Percentiles rank a stretch among this genome's conserved stretches.
Evolutionary conservation across 2,888 invertebrate genomes (phyloP).

Genomic region (Drosophila putrida): DNA sequence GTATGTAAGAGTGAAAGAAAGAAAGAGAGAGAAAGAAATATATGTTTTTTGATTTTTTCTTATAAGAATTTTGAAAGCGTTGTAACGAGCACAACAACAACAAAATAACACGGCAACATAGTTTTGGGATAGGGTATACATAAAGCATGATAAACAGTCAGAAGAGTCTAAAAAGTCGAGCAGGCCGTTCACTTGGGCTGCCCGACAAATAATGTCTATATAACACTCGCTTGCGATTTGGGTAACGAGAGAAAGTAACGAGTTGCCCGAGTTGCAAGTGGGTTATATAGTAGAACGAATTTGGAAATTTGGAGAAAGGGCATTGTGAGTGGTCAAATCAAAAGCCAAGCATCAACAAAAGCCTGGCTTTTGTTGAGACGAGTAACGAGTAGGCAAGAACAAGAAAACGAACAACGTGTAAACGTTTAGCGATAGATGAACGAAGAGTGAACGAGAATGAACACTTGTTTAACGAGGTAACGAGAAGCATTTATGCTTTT

Average conservation of each 20-base stretch:
- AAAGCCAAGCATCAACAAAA: background rate
- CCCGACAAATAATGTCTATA: background rate
- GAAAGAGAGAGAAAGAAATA: constrained; percentile 39
- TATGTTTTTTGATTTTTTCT: constrained; percentile 6
- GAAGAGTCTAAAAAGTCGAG: constrained; percentile 1
- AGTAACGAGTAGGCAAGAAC: constrained; percentile 20
- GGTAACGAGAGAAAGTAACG: constrained; percentile 1
- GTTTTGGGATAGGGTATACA: constrained; percentile 6
- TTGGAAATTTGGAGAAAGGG: constrained; percentile 12
- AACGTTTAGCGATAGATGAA: constrained; percentile 16
- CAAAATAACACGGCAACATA: constrained; percentile 27
- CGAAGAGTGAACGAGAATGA: constrained; percentile 9
- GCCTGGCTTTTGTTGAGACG: background rate
- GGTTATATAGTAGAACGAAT: background rate
- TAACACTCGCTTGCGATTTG: background rate
- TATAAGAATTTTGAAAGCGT: constrained; percentile 14
- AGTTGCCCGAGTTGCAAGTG: background rate
- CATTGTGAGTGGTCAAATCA: background rate
- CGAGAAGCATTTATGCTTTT: no score
- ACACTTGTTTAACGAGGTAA: background rate
- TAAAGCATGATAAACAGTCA: constrained; percentile 21
- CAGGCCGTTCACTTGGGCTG: constrained; percentile 17
- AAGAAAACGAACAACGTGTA: constrained; percentile 16
- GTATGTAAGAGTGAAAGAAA: constrained; percentile 35
- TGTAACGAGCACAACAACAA: constrained; percentile 23